These are phyloP conservation scores for Pao palembangensis DNA, from an alignment of 2,113 vertebrate genomes.

Conservation along the genomic window DNA sequence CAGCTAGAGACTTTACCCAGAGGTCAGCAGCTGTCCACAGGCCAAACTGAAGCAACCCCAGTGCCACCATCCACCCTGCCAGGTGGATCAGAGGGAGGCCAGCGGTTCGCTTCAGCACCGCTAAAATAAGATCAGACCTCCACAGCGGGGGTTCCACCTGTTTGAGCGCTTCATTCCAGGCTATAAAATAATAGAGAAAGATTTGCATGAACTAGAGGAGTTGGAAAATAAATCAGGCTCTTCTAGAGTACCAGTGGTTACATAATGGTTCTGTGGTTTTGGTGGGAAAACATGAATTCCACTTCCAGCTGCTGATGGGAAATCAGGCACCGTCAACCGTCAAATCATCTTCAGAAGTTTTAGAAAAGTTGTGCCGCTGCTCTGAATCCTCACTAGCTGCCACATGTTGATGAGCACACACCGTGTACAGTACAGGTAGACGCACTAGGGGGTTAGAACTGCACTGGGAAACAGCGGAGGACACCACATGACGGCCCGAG, in stretches of 20 bases:
- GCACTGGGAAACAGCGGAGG: background rate
- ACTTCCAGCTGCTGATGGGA: too few species aligned
- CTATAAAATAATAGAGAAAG: constrained; percentile 56
- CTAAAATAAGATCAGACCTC: constrained; percentile 66
- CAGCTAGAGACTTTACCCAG: constrained; percentile 63
- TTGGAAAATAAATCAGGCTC: constrained; percentile 63
- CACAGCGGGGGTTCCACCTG: constrained; percentile 58
- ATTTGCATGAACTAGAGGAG: constrained; percentile 65
- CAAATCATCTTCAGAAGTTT: too few species aligned
- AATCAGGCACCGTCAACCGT: too few species aligned
- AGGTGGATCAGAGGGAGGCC: constrained; percentile 66
- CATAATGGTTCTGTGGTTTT: too few species aligned
- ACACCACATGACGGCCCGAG: constrained; percentile 60
- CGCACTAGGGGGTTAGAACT: too few species aligned
- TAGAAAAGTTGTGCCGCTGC: too few species aligned
- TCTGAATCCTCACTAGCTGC: too few species aligned
- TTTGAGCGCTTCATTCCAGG: constrained; percentile 63
- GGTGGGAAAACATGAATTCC: too few species aligned
- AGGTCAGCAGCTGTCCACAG: constrained; percentile 64
- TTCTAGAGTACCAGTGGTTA: background rate
- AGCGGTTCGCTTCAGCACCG: constrained; percentile 43
- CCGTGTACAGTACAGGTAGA: constrained; percentile 18
- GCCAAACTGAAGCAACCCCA: constrained; percentile 25
- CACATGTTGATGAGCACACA: background rate
- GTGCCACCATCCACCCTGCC: constrained; percentile 60